A percentile compares a stretch with the other conserved stretches of the same genome.
phyloP scores from a whole-genome alignment of 1,140 invertebrate species.

The Drosophila albomicans region DNA sequence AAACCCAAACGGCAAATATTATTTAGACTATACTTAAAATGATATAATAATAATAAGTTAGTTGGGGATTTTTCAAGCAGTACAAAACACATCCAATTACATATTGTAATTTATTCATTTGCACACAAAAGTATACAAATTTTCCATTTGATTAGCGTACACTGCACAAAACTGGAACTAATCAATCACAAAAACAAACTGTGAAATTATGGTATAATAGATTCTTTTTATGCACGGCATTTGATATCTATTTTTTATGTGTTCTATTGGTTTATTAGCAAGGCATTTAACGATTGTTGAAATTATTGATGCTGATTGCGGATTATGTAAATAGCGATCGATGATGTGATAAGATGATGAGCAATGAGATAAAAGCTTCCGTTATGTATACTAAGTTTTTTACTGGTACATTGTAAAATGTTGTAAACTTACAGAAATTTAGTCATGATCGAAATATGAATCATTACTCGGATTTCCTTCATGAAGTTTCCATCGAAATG shows the following conservation, averaged over 20 bases:
- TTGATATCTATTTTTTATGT: neutral
- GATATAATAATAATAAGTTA: slow-evolving; percentile 31
- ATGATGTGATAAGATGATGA: slow-evolving; percentile 10
- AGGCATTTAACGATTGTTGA: neutral
- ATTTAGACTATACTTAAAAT: slow-evolving; percentile 13
- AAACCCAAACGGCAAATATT: slow-evolving; percentile 17
- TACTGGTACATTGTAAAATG: neutral
- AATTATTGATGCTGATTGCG: neutral
- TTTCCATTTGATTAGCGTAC: slow-evolving; percentile 56
- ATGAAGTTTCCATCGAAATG: neutral
- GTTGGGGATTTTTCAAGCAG: slow-evolving; percentile 32
- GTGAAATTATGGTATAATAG: neutral
- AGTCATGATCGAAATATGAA: slow-evolving; percentile 6
- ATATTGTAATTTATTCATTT: slow-evolving; percentile 63
- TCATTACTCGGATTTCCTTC: slow-evolving; percentile 20
- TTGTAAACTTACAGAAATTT: neutral
- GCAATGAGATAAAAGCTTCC: slow-evolving; percentile 10
- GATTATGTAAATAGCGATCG: neutral
- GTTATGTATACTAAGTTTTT: neutral
- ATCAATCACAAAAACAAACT: slow-evolving; percentile 3
- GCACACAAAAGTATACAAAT: slow-evolving; percentile 54
- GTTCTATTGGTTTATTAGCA: neutral
- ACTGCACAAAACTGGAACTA: slow-evolving; percentile 29
- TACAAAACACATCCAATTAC: slow-evolving; percentile 24
- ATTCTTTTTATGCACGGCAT: neutral